phyloP scores from a whole-genome alignment of 2,113 vertebrate genomes.

The Piprites chloris region DNA sequence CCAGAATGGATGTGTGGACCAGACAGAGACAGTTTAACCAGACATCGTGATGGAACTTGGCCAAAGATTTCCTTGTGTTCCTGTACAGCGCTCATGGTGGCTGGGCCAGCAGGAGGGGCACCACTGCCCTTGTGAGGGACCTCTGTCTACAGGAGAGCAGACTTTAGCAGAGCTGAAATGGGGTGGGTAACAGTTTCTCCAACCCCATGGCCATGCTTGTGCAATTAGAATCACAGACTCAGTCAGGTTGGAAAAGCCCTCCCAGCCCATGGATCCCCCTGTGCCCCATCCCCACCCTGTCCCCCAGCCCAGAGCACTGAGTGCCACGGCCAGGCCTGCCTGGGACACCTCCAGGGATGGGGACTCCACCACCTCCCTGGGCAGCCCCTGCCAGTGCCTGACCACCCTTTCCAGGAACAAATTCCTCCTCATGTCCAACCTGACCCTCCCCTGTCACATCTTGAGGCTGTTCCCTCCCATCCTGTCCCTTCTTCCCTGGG shows the following conservation, averaged over 20 bases:
- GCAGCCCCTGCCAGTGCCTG: background rate
- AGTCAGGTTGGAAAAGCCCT: background rate
- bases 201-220: background rate
- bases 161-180: background rate
- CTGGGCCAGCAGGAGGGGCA: background rate
- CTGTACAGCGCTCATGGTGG: background rate
- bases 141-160: background rate
- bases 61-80: background rate
- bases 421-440: background rate
- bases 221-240: background rate
- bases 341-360: background rate
- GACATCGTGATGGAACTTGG: background rate
- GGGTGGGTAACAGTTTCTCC: background rate
- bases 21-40: background rate
- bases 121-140: background rate
- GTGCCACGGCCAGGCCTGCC: fast-evolving
- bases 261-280: background rate
- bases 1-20: background rate
- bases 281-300: background rate
- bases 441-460: background rate
- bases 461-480: background rate
- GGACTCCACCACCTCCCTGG: background rate
- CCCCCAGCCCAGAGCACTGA: background rate
- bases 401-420: background rate
- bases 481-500: background rate